Conservation (phyloP, 1,140 invertebrate species). For the Ceratina calcarata region DNA sequence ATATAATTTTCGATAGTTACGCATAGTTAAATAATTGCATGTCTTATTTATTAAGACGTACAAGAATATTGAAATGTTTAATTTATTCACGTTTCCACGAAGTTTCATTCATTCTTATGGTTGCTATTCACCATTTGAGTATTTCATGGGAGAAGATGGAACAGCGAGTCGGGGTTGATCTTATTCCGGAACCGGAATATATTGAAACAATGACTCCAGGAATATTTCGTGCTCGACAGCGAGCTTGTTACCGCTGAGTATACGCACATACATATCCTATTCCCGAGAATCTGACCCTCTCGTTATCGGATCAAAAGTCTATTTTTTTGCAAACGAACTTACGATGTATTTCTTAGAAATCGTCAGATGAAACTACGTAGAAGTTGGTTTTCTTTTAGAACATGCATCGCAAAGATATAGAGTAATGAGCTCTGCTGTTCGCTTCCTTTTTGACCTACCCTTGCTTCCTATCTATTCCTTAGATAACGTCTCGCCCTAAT, state of each 20-base stretch:
- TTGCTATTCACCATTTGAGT: too few species aligned
- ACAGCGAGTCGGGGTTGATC: neutral
- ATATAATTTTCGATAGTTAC: too few species aligned
- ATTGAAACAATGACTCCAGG: conserved; percentile 2
- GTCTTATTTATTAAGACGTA: too few species aligned
- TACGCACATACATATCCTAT: neutral
- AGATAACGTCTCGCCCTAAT: neutral
- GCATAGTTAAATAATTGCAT: too few species aligned
- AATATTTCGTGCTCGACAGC: neutral
- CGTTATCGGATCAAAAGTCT: neutral
- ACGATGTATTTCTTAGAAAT: conserved; percentile 21
- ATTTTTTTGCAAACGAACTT: conserved; percentile 6
- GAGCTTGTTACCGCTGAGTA: conserved; percentile 41
- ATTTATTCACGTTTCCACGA: too few species aligned
- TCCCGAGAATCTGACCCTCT: neutral
- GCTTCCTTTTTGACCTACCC: neutral
- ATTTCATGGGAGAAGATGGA: too few species aligned
- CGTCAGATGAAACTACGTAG: neutral
- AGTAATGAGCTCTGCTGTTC: conserved; percentile 11
- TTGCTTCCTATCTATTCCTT: neutral
- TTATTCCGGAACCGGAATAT: neutral
- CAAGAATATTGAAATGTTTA: too few species aligned
- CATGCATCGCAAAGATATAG: neutral
- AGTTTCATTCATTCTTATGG: too few species aligned
- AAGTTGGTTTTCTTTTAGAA: neutral